Evolutionary conservation across 2,113 vertebrate species (phyloP).

Genomic region (Plectropomus leopardus): DNA sequence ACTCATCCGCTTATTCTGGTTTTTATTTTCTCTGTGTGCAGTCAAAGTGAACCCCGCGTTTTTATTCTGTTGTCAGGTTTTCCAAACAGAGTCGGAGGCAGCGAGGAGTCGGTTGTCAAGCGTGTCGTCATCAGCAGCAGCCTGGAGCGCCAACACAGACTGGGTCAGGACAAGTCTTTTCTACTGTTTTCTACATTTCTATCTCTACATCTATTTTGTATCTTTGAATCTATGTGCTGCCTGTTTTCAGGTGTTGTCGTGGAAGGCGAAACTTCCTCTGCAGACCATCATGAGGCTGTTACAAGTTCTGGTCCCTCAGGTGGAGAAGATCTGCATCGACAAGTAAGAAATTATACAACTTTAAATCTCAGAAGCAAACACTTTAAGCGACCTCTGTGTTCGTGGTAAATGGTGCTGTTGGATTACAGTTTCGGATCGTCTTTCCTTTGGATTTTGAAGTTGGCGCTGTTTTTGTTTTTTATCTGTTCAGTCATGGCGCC

Average conservation of each 20-base stretch:
- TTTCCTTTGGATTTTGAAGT: no score
- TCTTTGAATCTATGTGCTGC: neutral
- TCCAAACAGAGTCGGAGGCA: slow-evolving; percentile 68
- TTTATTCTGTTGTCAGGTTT: slow-evolving; percentile 58
- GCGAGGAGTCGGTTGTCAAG: slow-evolving; percentile 87
- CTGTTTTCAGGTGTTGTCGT: slow-evolving; percentile 88
- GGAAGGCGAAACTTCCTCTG: slow-evolving; percentile 95
- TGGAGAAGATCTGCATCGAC: slow-evolving; percentile 99
- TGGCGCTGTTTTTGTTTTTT: no score
- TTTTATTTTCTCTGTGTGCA: neutral
- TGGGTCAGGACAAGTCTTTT: slow-evolving; percentile 87
- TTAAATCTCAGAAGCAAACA: neutral
- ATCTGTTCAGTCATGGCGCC: no score
- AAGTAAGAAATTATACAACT: slow-evolving; percentile 86
- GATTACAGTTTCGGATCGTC: no score
- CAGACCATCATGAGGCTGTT: slow-evolving; percentile 98
- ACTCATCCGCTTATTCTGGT: neutral
- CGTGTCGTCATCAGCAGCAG: slow-evolving; percentile 75
- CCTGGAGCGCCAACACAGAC: slow-evolving; percentile 91
- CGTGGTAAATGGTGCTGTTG: neutral
- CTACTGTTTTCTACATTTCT: no score
- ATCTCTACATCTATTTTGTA: neutral
- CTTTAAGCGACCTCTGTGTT: neutral
- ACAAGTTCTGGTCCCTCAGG: slow-evolving; percentile 97
- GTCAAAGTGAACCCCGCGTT: neutral